phyloP scores from a whole-genome alignment of 2,797 vertebrate species.

The Characodon lateralis region DNA sequence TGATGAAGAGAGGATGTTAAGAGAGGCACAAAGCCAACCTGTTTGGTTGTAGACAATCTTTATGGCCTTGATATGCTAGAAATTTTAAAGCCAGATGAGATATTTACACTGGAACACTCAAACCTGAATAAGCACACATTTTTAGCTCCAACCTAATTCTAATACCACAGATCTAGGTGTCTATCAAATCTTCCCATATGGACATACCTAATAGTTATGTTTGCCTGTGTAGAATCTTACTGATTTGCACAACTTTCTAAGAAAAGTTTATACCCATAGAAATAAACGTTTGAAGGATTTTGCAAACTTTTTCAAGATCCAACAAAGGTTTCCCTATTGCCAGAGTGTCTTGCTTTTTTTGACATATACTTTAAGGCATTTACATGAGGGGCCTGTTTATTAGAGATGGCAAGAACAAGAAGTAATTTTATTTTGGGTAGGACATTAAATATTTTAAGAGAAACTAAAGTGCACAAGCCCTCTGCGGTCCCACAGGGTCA shows the following conservation, averaged over 20 bases:
- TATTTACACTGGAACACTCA: not conserved
- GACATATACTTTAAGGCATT: not conserved
- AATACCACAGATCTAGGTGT: not conserved
- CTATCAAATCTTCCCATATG: not conserved
- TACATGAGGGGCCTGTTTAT: not conserved
- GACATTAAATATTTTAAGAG: not conserved
- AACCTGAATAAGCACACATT: not conserved
- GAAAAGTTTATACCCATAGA: not conserved
- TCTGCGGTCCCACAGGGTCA: not conserved
- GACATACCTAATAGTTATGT: not conserved
- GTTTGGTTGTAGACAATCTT: not conserved
- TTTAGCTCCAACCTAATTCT: not conserved
- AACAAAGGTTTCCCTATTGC: too few relatives aligned
- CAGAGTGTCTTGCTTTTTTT: too few relatives aligned
- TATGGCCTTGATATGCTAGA: not conserved
- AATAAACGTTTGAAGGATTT: too few relatives aligned
- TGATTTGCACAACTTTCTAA: not conserved
- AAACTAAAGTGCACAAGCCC: not conserved
- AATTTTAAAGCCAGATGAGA: not conserved
- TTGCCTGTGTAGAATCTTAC: not conserved
- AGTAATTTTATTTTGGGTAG: not conserved
- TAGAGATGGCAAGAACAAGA: not conserved
- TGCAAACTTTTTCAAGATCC: not conserved
- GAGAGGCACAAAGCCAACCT: not conserved
- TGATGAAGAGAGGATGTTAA: not conserved